Evolutionary conservation across 2,888 invertebrate genomes (phyloP).

Genomic region (Ormyrus labotus): DNA sequence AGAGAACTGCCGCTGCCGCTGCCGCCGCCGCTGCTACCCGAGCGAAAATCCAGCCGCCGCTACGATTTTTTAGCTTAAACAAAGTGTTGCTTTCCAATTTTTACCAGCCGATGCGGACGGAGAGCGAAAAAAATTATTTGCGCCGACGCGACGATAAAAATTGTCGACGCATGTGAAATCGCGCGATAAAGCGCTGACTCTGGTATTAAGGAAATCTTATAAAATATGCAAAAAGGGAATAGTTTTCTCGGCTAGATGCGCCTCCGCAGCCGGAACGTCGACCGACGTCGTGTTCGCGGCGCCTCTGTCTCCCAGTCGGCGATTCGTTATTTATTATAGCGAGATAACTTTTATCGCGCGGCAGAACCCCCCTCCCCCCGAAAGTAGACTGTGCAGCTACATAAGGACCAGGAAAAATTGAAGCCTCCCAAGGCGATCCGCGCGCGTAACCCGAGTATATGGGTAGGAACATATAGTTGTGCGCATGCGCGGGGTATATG

Average conservation of each 20-base stretch:
- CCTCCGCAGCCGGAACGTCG: neutral
- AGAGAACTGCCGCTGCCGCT: neutral
- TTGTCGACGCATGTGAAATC: slow-evolving; percentile 54
- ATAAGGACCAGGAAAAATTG: neutral
- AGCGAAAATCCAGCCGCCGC: slow-evolving; percentile 56
- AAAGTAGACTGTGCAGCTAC: neutral
- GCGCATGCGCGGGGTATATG: neutral
- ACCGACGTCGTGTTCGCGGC: slow-evolving; percentile 19
- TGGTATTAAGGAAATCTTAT: slow-evolving; percentile 53
- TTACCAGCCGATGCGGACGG: slow-evolving; percentile 47
- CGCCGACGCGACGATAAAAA: slow-evolving; percentile 53
- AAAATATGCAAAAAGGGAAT: slow-evolving; percentile 44
- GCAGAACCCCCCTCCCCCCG: neutral
- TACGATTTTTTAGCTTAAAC: slow-evolving; percentile 66
- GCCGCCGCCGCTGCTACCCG: slow-evolving; percentile 24
- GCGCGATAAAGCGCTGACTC: slow-evolving; percentile 52
- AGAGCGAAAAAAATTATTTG: slow-evolving; percentile 47
- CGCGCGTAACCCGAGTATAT: neutral
- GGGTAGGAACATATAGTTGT: neutral
- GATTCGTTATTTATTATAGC: slow-evolving; percentile 72
- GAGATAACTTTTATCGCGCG: slow-evolving; percentile 69
- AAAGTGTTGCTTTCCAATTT: slow-evolving; percentile 65
- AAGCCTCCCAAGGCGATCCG: slow-evolving; percentile 4
- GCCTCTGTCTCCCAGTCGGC: slow-evolving; percentile 58
- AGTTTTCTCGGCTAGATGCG: neutral